Conservation (phyloP, 2,888 invertebrate species). For the Pseudococcus viburni region DNA sequence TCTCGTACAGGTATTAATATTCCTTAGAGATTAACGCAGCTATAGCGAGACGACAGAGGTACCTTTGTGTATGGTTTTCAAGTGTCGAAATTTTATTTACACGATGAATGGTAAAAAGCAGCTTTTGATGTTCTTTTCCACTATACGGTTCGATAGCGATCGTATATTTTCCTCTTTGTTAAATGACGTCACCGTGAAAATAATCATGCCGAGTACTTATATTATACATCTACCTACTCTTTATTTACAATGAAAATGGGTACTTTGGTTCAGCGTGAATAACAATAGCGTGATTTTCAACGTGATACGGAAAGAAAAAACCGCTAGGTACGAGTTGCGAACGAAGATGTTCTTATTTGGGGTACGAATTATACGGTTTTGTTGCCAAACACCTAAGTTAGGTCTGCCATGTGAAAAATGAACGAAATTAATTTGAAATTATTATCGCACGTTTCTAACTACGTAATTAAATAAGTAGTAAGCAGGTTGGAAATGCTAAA, state of each 20-base stretch:
- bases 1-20: not conserved
- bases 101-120: not conserved
- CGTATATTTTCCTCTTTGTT: conserved; percentile 20
- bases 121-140: conserved; percentile 36
- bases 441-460: not conserved
- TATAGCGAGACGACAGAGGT: not conserved
- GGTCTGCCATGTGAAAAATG: not conserved
- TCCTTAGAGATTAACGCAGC: not conserved
- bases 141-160: conserved; percentile 33
- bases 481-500: not conserved
- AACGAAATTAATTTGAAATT: not conserved
- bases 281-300: conserved; percentile 32
- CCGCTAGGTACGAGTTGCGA: not conserved
- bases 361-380: not conserved
- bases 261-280: not conserved
- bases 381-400: not conserved
- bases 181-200: conserved; percentile 28
- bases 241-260: conserved; percentile 44
- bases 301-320: not conserved
- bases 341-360: not conserved
- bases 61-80: not conserved
- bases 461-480: not conserved
- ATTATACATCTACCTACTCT: not conserved
- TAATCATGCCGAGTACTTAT: conserved; percentile 21
- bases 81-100: conserved; percentile 44